phyloP scores from a whole-genome alignment of 1,140 invertebrate genomes.

The Anoplophora glabripennis region DNA sequence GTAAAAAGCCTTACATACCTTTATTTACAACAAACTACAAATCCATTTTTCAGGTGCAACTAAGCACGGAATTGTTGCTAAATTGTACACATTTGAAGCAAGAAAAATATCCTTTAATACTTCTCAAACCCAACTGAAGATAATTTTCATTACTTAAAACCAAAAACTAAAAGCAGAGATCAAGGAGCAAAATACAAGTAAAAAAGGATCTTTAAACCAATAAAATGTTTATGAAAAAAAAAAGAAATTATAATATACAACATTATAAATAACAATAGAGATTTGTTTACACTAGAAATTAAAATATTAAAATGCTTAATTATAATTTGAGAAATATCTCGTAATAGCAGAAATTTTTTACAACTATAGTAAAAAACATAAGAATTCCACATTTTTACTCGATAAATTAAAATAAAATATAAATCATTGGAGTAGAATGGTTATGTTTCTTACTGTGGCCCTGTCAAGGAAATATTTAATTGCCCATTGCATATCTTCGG shows the following conservation, averaged over 20 bases:
- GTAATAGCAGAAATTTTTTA: constrained; percentile 14
- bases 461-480: constrained; percentile 47
- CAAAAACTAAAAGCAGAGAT: too few relatives aligned
- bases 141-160: neutral
- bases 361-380: constrained; percentile 32
- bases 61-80: constrained; percentile 35
- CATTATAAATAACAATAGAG: constrained; percentile 4
- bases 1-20: constrained; percentile 50
- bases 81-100: constrained; percentile 30
- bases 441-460: constrained; percentile 32
- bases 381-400: constrained; percentile 21
- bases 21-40: constrained; percentile 46
- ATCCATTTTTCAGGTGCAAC: constrained; percentile 31
- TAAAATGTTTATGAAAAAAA: constrained; percentile 1
- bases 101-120: constrained; percentile 18
- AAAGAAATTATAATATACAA: constrained; percentile 10
- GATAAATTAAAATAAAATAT: too few relatives aligned
- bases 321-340: constrained; percentile 6
- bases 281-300: constrained; percentile 3
- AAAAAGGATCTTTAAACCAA: constrained; percentile 10
- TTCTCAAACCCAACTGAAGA: constrained; percentile 9
- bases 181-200: neutral
- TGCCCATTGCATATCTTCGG: constrained; percentile 89
- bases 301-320: constrained; percentile 11
- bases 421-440: constrained; percentile 24